Percentiles rank a stretch among this genome's conserved stretches.
Conservation (phyloP, 2,113 vertebrate species). For the Hemichromis elongatus region DNA sequence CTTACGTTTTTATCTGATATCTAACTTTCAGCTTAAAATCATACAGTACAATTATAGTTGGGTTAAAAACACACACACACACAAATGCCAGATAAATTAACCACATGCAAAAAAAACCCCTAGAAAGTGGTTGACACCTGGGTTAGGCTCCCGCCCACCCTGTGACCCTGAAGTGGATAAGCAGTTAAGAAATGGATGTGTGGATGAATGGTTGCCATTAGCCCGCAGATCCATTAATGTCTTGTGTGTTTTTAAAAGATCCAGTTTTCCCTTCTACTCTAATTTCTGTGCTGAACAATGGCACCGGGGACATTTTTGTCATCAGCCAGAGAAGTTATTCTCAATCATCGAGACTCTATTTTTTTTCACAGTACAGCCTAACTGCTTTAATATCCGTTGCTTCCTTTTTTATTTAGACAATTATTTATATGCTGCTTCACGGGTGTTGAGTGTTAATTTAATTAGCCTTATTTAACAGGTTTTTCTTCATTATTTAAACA, state of each 20-base stretch:
- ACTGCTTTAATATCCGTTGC: neutral
- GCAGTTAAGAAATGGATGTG: neutral
- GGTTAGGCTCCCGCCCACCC: neutral
- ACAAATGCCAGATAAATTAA: neutral
- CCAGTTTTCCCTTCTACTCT: neutral
- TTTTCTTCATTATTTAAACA: neutral
- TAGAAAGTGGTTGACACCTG: neutral
- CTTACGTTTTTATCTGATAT: neutral
- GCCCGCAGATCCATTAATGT: neutral
- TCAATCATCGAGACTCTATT: constrained; percentile 2
- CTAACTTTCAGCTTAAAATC: neutral
- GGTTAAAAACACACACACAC: neutral
- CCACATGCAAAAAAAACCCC: neutral
- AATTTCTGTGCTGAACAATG: neutral
- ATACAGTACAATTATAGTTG: neutral
- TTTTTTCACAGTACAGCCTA: neutral
- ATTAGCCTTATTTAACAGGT: neutral
- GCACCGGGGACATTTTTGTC: neutral
- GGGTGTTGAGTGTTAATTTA: neutral
- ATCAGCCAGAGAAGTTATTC: constrained; percentile 10
- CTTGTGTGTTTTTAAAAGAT: constrained; percentile 4
- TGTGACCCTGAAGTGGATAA: neutral
- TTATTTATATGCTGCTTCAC: neutral
- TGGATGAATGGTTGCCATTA: neutral
- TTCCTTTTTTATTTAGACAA: neutral